Evolutionary conservation across 2,113 vertebrate species (phyloP).

Genomic region (Ranitomeya variabilis): DNA sequence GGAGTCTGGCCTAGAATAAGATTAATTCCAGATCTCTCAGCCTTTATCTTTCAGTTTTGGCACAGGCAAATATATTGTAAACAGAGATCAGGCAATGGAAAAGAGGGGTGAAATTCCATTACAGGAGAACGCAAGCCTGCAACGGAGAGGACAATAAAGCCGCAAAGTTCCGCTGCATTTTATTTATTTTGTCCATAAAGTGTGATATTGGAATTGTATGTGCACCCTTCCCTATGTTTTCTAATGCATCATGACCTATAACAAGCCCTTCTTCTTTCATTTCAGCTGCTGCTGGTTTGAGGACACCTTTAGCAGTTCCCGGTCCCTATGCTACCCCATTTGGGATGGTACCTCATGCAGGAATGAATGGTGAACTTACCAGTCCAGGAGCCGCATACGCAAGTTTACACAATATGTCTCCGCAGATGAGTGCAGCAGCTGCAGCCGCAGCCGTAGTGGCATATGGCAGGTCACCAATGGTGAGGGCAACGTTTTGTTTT

Average conservation of each 20-base stretch:
- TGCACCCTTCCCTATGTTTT: not conserved
- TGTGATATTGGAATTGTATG: not conserved
- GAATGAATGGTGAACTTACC: constrained; percentile 89
- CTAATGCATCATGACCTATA: not conserved
- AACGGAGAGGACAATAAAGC: not conserved
- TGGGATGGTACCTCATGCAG: constrained; percentile 89
- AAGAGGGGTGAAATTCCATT: constrained; percentile 28
- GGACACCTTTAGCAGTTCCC: constrained; percentile 88
- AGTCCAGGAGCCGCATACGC: constrained; percentile 89
- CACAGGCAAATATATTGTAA: constrained; percentile 49
- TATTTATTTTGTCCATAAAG: no score
- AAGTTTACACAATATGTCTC: constrained; percentile 93
- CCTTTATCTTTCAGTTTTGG: constrained; percentile 62
- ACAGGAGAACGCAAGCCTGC: not conserved
- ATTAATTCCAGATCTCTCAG: constrained; percentile 60
- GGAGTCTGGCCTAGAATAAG: constrained; percentile 35
- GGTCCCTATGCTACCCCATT: constrained; percentile 88
- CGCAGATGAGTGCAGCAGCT: constrained; percentile 91
- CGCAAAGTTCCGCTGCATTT: not conserved
- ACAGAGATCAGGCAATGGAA: constrained; percentile 30
- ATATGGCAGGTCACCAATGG: constrained; percentile 92
- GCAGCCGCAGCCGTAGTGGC: constrained; percentile 86
- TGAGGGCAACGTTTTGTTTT: constrained; percentile 63
- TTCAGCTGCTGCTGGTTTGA: constrained; percentile 81
- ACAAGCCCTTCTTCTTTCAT: not conserved